Conservation (phyloP, 1,140 invertebrate species). For the Hycleus cichorii region DNA sequence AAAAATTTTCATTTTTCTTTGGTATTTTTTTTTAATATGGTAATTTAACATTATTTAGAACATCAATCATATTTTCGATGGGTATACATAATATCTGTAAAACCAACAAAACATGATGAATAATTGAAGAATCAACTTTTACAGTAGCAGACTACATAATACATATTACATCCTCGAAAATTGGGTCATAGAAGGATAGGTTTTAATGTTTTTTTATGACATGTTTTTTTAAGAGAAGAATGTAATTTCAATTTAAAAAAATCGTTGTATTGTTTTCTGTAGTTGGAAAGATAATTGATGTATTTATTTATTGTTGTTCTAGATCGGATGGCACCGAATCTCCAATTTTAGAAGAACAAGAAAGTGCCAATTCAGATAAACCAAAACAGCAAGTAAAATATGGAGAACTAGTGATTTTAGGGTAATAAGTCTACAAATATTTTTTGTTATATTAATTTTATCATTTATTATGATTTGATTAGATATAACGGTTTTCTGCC, state of each 20-base stretch:
- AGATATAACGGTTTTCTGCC: slow-evolving; percentile 95
- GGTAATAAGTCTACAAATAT: slow-evolving; percentile 51
- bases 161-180: no score
- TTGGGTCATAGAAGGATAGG: neutral
- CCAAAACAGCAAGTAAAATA: slow-evolving; percentile 75
- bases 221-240: no score
- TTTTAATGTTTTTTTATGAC: neutral
- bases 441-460: neutral
- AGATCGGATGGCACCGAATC: slow-evolving; percentile 64
- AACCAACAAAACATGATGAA: no score
- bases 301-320: slow-evolving; percentile 42
- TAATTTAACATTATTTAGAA: no score
- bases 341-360: slow-evolving; percentile 57
- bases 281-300: no score
- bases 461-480: slow-evolving; percentile 29
- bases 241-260: no score
- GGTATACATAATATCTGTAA: no score
- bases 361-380: slow-evolving; percentile 57
- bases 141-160: no score
- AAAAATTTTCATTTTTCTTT: no score
- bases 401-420: slow-evolving; percentile 88
- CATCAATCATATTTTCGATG: no score
- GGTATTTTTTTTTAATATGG: no score
- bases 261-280: neutral
- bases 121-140: no score